Base-by-base conservation (phyloP, 2,888 invertebrate genomes). In the Pollenia griseotomentosa region DNA sequence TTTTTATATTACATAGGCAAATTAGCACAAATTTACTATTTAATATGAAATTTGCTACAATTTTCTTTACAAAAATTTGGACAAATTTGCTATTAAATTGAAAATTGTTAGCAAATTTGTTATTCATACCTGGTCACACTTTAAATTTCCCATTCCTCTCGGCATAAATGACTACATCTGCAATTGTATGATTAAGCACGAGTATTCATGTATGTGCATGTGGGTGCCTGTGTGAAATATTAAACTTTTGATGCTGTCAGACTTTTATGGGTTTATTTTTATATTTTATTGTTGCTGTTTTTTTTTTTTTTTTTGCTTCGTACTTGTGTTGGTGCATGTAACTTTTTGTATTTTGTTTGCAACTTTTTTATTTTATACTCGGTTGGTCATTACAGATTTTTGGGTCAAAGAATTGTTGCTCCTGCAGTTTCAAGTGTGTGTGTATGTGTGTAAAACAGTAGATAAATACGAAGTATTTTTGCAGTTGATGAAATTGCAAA, bases 401-500 rank as follows among this genome's bases (percentile, higher is more conserved):
- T 65, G 23, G 53, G 65, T 66, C 77, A 77, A 65, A 23, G 53
- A 44, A 77, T 77, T 65, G 65, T 77, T 77, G 65, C 75, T 53
- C 4, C 14, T 42, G n/a, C 68, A 51, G 5, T 51, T 65, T 19
- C 5, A 19, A 19, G 23, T 63, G 61, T 16, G 2, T 23, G 23
- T 68, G 23, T 68, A n/a, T 33, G 33, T 33, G 33, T 33, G 33
- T 33, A 0, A 33, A 44, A 11, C 40, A 51, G 68, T 16, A 40
- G 33, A 14, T 33, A 14, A n/a, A 16, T 10, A 14, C 14, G 10
- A 14, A 14, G 33, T n/a, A 61, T 42, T 12, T 40, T 68, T 10
- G n/a, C 14, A 40, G 33, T 51, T 51, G 33, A 70, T 51, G 40
- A 53, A 53, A 70, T 40, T 53, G n/a, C 16, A 11, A 63, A 63